These are phyloP conservation scores for Triplophysa bombifrons DNA, from an alignment of 2,797 vertebrate genomes.

Conservation along the genomic window DNA sequence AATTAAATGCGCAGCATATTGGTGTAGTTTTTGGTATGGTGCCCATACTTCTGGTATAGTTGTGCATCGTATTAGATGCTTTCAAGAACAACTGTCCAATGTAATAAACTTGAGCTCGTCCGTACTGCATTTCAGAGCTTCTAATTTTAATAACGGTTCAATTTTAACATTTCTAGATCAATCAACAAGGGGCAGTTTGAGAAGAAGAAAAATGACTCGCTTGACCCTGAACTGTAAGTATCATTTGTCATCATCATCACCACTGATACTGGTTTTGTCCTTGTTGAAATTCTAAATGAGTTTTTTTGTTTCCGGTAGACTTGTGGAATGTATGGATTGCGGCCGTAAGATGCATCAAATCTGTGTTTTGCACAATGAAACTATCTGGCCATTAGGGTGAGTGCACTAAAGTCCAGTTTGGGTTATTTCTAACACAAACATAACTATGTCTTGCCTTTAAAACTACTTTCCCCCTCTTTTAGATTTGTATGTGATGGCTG, in stretches of 20 bases:
- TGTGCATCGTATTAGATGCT: background rate
- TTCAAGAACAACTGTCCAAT: background rate
- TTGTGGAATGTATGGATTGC: slow-evolving; percentile 97
- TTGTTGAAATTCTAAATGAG: background rate
- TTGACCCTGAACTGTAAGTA: slow-evolving; percentile 97
- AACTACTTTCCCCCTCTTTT: slow-evolving; percentile 11
- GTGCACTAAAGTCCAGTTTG: slow-evolving; percentile 22
- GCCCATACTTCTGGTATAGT: background rate
- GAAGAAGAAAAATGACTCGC: slow-evolving; percentile 97
- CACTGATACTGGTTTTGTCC: background rate
- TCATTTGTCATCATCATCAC: background rate
- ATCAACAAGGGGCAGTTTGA: slow-evolving; percentile 99
- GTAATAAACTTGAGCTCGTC: background rate
- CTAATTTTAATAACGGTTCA: too few species aligned
- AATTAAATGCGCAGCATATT: background rate
- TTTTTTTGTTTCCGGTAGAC: slow-evolving; percentile 73
- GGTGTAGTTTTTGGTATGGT: background rate
- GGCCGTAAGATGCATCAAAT: slow-evolving; percentile 99
- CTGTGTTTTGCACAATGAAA: slow-evolving; percentile 95
- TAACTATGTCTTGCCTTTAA: background rate
- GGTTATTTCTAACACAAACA: background rate
- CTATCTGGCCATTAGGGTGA: slow-evolving; percentile 95
- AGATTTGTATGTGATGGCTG: slow-evolving; percentile 94
- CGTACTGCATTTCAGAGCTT: background rate
- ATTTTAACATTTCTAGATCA: slow-evolving; percentile 76